phyloP scores from a whole-genome alignment of 92 coral and sea anemone species.

The Scolanthus callimorphus region DNA sequence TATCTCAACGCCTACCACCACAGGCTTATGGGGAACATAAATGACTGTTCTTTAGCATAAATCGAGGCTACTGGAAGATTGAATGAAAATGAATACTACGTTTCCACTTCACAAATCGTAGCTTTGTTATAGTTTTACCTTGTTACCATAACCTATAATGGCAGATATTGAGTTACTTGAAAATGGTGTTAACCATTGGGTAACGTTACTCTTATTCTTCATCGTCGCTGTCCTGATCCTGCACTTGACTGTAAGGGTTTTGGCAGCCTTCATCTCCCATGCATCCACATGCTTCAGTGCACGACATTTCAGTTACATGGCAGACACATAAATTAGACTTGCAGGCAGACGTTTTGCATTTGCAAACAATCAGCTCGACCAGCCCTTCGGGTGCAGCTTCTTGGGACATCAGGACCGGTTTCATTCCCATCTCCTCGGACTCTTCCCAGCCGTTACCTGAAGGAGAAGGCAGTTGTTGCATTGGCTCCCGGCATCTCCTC shows the following conservation, averaged over 20 bases:
- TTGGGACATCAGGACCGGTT: constrained; percentile 34
- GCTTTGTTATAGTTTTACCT: no score
- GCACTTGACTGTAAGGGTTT: constrained; percentile 19
- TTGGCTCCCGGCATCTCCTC: constrained; percentile 21
- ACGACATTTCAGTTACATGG: constrained; percentile 24
- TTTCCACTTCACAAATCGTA: no score
- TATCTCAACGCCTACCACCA: no score
- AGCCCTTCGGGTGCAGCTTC: constrained; percentile 46
- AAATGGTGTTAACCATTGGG: no score
- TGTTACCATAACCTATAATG: no score
- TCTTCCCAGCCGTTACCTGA: constrained; percentile 29
- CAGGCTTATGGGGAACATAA: no score
- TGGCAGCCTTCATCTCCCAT: constrained; percentile 48
- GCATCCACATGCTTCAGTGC: constrained; percentile 45
- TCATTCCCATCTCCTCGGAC: background rate
- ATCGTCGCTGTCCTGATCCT: background rate
- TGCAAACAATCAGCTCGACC: constrained; percentile 19
- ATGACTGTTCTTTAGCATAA: no score
- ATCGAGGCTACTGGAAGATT: no score
- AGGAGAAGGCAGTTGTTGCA: constrained; percentile 44
- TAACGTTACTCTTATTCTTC: background rate
- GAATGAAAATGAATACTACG: no score
- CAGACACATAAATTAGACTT: constrained; percentile 22
- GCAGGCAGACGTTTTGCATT: constrained; percentile 34
- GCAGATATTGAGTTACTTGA: no score